Percentiles rank a stretch among this genome's conserved stretches.
Evolutionary conservation across 2,888 invertebrate genomes (phyloP).

Genomic region (Nineta flava): DNA sequence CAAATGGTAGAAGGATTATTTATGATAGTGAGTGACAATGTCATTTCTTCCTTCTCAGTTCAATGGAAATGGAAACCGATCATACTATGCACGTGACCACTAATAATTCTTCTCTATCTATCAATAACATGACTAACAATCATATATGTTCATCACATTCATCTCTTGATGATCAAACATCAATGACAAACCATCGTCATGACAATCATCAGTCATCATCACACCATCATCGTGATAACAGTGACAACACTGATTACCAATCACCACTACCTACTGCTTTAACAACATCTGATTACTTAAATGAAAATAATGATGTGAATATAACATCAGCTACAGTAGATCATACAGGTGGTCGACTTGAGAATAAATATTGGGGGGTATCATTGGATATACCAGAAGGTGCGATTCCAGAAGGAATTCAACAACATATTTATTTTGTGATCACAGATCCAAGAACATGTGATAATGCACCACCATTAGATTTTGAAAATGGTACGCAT

Average conservation of each 20-base stretch:
- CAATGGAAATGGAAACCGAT: neutral
- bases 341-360: constrained; percentile 64
- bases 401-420: constrained; percentile 65
- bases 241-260: neutral
- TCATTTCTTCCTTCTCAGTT: constrained; percentile 1
- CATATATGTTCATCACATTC: neutral
- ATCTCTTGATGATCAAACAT: neutral
- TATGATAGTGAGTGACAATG: neutral
- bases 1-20: too few relatives aligned
- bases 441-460: constrained; percentile 69
- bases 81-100: constrained; percentile 2
- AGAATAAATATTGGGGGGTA: constrained; percentile 82
- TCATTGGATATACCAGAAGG: constrained; percentile 77
- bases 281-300: neutral
- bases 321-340: constrained; percentile 42
- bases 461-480: constrained; percentile 60
- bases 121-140: constrained; percentile 3
- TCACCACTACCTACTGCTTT: neutral
- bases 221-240: neutral
- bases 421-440: constrained; percentile 89
- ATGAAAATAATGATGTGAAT: constrained; percentile 22
- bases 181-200: neutral
- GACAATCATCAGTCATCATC: neutral
- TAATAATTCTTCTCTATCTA: constrained; percentile 1
- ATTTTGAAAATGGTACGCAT: constrained; percentile 72